Evolutionary conservation across 2,797 vertebrate species (phyloP), one percentile per base, ranked within the genome.

Genomic region (Rhinichthys osculus): DNA sequence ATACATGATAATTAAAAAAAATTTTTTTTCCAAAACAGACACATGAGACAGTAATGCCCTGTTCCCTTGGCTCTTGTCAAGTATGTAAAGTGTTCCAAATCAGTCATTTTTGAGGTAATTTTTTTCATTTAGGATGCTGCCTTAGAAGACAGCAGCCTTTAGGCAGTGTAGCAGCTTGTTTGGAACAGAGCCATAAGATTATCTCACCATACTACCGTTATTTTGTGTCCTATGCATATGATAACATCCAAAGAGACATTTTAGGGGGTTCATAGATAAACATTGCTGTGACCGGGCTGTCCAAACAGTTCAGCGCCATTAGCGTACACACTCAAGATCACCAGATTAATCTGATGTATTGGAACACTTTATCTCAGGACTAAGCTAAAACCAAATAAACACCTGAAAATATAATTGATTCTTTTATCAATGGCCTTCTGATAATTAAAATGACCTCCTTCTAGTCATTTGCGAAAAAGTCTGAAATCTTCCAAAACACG

Each of bases 341-440:
- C 23, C 67, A 40, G 50, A 40, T 38, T 52, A 57, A 74, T 74
- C 38, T 64, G n/a, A 59, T 70, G 8, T n/a, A 76, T 59, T 82
- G 57, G 16, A 70, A n/a, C 35, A 59, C 5, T 70, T 84, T 50
- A 84, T 78, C 10, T 70, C 66, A 16, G 11, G 47, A 21, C 40
- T 47, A 3, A 81, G 47, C 33, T 59, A 76, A 78, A 84, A n/a
- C 6, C 8, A 84, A 78, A 78, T 57, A 78, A 78, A 84, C 62
- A 78, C 64, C 14, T 84, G 21, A 27, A 50, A 52, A 47, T 30
- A 76, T 38, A 44, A 64, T 3, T 0, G 4, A 71, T 59, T 21
- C 5, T 40, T 74, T 40, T 70, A 57, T 85, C 64, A 70, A 47
- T 3, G 21, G 54, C 77, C 30, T 80, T 8, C 71, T 71, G 38